Conservation (phyloP, 1,140 invertebrate genomes). For the Pachypeltis micranthus region DNA sequence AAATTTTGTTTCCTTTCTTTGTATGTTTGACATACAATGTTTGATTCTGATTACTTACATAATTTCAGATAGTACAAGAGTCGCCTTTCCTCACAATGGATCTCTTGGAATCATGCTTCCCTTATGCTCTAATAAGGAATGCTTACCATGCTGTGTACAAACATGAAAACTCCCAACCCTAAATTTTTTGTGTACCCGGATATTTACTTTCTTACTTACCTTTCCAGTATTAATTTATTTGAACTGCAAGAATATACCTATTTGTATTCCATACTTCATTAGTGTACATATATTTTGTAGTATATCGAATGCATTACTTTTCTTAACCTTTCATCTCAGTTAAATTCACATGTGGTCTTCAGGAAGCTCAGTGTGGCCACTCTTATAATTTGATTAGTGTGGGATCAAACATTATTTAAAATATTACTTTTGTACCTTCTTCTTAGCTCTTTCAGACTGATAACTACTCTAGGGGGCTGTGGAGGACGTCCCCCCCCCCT, state of each 20-base stretch:
- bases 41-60: constrained; percentile 19
- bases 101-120: constrained; percentile 93
- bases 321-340: too few species aligned
- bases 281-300: too few species aligned
- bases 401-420: too few species aligned
- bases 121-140: constrained; percentile 90
- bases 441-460: too few species aligned
- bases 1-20: constrained; percentile 1
- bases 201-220: neutral
- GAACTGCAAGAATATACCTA: neutral
- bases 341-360: too few species aligned
- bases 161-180: constrained; percentile 48
- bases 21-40: neutral
- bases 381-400: too few species aligned
- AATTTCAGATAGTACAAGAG: constrained; percentile 80
- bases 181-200: neutral
- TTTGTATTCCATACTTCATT: too few species aligned
- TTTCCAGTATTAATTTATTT: neutral
- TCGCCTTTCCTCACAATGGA: constrained; percentile 97
- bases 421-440: too few species aligned
- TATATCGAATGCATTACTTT: too few species aligned
- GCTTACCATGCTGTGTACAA: constrained; percentile 93
- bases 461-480: too few species aligned
- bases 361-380: too few species aligned
- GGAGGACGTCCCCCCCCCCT: too few species aligned